Evolutionary conservation across 2,797 vertebrate species (phyloP).

Genomic region (Cossypha heuglini): DNA sequence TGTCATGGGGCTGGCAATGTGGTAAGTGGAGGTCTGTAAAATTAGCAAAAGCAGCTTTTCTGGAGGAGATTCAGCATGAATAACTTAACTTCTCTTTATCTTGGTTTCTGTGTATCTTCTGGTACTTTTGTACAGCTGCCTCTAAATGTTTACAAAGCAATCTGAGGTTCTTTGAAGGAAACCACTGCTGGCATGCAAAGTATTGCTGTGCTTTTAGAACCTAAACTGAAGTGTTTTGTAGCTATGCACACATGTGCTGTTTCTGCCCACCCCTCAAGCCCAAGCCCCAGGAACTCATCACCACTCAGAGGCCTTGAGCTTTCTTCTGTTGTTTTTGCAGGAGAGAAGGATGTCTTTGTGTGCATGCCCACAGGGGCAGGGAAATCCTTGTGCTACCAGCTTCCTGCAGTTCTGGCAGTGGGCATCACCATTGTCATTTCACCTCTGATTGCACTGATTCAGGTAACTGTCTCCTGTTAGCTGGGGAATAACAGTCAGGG

Average conservation of each 20-base stretch:
- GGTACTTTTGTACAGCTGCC: not conserved
- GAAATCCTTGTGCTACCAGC: constrained; percentile 96
- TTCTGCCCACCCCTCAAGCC: not conserved
- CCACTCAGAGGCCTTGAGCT: constrained; percentile 1
- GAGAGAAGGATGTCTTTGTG: constrained; percentile 92
- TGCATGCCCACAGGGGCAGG: constrained; percentile 98
- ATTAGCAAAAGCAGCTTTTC: not conserved
- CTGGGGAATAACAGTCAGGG: not conserved
- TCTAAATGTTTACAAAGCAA: not conserved
- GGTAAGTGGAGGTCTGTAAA: not conserved
- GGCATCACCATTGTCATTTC: constrained; percentile 95
- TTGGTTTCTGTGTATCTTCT: not conserved
- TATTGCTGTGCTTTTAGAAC: not conserved
- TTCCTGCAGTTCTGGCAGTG: constrained; percentile 87
- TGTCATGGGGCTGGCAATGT: not conserved
- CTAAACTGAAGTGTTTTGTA: not conserved
- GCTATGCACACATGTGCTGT: not conserved
- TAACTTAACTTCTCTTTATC: not conserved
- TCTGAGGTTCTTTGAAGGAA: not conserved
- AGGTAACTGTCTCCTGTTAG: constrained; percentile 78
- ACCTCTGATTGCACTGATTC: constrained; percentile 95
- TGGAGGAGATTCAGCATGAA: not conserved
- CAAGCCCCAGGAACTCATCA: not conserved
- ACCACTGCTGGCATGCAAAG: not conserved
- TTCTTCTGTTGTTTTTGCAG: constrained; percentile 75